Percentiles rank a stretch among this genome's conserved stretches.
Evolutionary conservation across 2,888 invertebrate species (phyloP).

Genomic region (Geophilus truncorum): DNA sequence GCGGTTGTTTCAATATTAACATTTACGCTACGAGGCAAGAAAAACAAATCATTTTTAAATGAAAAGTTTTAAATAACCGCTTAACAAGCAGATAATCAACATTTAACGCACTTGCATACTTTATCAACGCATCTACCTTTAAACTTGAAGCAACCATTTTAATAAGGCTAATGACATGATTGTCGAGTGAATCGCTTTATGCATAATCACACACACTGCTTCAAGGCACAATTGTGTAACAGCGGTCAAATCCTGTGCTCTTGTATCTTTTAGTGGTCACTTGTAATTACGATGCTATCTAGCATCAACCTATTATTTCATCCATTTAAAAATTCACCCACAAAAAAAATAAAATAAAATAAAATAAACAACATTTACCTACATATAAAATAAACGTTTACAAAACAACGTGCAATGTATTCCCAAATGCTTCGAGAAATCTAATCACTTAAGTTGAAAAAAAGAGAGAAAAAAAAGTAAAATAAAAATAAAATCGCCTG

Average conservation of each 20-base stretch:
- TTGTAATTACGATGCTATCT: constrained; percentile 16
- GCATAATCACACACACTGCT: not conserved
- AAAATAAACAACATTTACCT: not conserved
- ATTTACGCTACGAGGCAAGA: not conserved
- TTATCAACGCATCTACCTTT: not conserved
- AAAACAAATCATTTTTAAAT: no score
- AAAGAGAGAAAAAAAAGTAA: not conserved
- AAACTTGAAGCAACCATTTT: not conserved
- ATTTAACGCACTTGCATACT: not conserved
- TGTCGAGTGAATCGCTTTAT: constrained; percentile 9
- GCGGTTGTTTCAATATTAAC: not conserved
- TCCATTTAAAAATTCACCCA: not conserved
- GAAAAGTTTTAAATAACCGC: not conserved
- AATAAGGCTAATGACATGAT: constrained; percentile 15
- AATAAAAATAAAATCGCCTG: not conserved
- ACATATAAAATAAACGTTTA: not conserved
- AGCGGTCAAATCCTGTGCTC: constrained; percentile 1
- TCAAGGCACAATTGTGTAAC: constrained; percentile 20
- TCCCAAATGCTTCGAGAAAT: not conserved
- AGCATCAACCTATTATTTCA: not conserved
- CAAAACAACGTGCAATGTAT: not conserved
- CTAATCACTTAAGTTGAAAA: not conserved
- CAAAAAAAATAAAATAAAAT: not conserved
- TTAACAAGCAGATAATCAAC: not conserved
- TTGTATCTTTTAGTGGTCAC: constrained; percentile 4